Percentiles rank a stretch among this genome's conserved stretches.
These are phyloP conservation scores for Augiades crinisus DNA, from an alignment of 2,888 invertebrate genomes.

Conservation along the genomic window DNA sequence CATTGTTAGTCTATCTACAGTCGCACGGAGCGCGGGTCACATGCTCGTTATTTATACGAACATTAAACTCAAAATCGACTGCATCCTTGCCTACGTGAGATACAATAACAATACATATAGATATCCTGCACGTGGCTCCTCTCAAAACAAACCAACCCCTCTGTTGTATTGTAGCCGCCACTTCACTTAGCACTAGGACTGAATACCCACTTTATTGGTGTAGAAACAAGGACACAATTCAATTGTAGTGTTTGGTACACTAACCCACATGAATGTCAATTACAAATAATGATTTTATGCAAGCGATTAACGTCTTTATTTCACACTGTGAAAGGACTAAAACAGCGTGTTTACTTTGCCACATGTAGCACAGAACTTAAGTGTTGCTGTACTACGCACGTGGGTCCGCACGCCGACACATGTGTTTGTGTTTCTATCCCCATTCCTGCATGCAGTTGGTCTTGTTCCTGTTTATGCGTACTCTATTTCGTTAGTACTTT, in stretches of 20 bases:
- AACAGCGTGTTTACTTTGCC: not conserved
- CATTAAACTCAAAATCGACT: not conserved
- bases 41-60: not conserved
- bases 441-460: constrained; percentile 7
- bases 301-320: constrained; percentile 4
- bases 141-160: constrained; percentile 24
- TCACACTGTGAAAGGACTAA: not conserved
- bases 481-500: constrained; percentile 4
- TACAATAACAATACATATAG: constrained; percentile 11
- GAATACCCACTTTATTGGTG: constrained; percentile 8
- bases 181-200: not conserved
- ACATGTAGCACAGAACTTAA: not conserved
- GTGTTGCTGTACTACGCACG: too few relatives aligned
- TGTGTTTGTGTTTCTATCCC: constrained; percentile 16
- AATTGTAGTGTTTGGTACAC: not conserved
- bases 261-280: constrained; percentile 15
- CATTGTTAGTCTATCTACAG: not conserved
- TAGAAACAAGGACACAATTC: constrained; percentile 4
- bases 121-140: constrained; percentile 24
- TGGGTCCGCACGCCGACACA: not conserved
- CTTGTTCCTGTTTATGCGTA: constrained; percentile 10
- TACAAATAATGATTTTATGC: constrained; percentile 6
- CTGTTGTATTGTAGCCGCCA: constrained; percentile 22
- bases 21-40: not conserved
- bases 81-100: not conserved